These are phyloP conservation scores for Dermatemys mawii DNA, from an alignment of 2,113 vertebrate genomes.

Conservation along the genomic window DNA sequence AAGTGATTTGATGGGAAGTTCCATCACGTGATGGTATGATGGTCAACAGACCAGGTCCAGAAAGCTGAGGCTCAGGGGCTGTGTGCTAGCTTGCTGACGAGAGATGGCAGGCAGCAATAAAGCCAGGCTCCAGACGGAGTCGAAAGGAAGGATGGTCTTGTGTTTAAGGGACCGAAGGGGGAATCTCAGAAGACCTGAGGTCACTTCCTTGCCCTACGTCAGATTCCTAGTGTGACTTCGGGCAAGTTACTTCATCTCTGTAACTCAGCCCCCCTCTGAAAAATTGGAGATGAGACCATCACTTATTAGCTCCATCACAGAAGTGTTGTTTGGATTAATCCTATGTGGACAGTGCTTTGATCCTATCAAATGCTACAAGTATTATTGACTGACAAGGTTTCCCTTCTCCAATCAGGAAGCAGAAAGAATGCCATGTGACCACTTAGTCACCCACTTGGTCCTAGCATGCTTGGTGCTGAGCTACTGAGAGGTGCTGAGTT, in stretches of 20 bases:
- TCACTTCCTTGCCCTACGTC: background rate
- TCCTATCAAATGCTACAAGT: background rate
- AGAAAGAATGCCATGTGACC: background rate
- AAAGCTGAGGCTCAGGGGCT: background rate
- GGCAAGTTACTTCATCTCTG: background rate
- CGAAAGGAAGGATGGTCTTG: background rate
- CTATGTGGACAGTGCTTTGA: background rate
- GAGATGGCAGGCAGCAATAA: background rate
- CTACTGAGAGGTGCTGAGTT: background rate
- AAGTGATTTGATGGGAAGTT: background rate
- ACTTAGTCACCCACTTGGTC: too few species aligned
- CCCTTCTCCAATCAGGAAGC: background rate
- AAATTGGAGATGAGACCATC: background rate
- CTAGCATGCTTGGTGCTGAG: background rate
- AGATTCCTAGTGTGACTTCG: background rate
- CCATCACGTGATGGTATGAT: background rate
- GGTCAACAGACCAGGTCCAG: background rate
- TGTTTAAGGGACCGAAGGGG: background rate
- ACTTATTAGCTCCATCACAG: background rate
- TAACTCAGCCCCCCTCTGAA: background rate
- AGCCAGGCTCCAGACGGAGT: background rate
- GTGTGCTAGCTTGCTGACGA: background rate
- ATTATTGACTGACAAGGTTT: background rate
- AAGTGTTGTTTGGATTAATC: background rate
- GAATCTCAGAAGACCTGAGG: background rate